A percentile compares a stretch with the other conserved stretches of the same genome.
phyloP scores from a whole-genome alignment of 2,113 vertebrate genomes.

The Hassar affinis region DNA sequence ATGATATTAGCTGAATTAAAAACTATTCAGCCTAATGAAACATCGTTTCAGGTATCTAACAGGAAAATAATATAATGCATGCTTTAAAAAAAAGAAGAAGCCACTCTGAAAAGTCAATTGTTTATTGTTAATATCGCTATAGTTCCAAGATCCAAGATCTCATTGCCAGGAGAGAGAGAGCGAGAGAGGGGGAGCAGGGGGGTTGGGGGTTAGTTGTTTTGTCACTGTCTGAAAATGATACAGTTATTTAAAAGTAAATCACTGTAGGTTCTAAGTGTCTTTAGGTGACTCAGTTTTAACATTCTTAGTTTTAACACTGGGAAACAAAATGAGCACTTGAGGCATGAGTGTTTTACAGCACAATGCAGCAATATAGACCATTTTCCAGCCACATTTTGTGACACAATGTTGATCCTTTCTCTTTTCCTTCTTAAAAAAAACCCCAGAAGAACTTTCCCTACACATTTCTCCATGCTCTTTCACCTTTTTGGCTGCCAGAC shows the following conservation, averaged over 20 bases:
- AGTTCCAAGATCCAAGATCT: no score
- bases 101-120: not conserved
- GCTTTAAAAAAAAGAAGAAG: not conserved
- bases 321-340: slow-evolving; percentile 2
- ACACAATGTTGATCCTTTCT: not conserved
- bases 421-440: not conserved
- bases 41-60: not conserved
- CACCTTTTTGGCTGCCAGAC: not conserved
- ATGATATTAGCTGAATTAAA: not conserved
- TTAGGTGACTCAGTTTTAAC: slow-evolving; percentile 23
- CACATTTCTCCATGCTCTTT: not conserved
- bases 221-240: slow-evolving; percentile 14
- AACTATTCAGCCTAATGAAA: not conserved
- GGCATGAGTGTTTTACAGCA: not conserved
- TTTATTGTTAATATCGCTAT: not conserved
- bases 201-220: no score
- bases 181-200: not conserved
- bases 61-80: not conserved
- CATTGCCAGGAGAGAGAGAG: slow-evolving; percentile 12
- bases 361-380: slow-evolving; percentile 4
- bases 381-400: not conserved
- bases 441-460: not conserved
- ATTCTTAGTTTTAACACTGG: no score
- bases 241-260: slow-evolving; percentile 2
- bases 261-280: slow-evolving; percentile 23